Percentiles rank a stretch among this genome's conserved stretches.
Evolutionary conservation across 2,113 vertebrate species (phyloP).

Genomic region (Haplochromis burtoni): DNA sequence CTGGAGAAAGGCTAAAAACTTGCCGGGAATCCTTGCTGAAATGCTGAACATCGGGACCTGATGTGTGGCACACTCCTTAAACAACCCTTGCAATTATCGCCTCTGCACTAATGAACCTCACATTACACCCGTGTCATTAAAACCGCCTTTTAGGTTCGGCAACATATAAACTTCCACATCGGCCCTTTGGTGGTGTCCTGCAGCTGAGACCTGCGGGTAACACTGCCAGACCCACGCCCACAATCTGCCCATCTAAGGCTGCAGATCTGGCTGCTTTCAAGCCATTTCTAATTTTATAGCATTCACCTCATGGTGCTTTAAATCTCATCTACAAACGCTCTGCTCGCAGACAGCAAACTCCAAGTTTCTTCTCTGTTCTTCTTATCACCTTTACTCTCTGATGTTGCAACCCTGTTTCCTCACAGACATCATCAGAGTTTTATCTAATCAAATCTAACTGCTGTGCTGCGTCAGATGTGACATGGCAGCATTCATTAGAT

Average conservation of each 20-base stretch:
- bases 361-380: neutral
- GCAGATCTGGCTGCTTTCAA: neutral
- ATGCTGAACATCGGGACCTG: neutral
- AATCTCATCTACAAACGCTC: neutral
- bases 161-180: constrained; percentile 18
- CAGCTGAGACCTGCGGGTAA: constrained; percentile 33
- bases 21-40: neutral
- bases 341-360: neutral
- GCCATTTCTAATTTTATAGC: neutral
- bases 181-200: neutral
- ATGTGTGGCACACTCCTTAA: neutral
- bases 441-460: neutral
- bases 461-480: neutral
- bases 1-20: neutral
- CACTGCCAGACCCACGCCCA: constrained; percentile 5
- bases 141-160: constrained; percentile 20
- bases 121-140: constrained; percentile 26
- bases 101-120: constrained; percentile 42
- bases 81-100: constrained; percentile 39
- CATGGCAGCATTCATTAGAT: neutral
- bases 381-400: neutral
- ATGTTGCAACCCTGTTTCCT: neutral
- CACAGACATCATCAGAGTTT: neutral
- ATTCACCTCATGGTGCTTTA: neutral
- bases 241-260: neutral